phyloP scores from a whole-genome alignment of 1,140 invertebrate species.

The Hycleus phaleratus region DNA sequence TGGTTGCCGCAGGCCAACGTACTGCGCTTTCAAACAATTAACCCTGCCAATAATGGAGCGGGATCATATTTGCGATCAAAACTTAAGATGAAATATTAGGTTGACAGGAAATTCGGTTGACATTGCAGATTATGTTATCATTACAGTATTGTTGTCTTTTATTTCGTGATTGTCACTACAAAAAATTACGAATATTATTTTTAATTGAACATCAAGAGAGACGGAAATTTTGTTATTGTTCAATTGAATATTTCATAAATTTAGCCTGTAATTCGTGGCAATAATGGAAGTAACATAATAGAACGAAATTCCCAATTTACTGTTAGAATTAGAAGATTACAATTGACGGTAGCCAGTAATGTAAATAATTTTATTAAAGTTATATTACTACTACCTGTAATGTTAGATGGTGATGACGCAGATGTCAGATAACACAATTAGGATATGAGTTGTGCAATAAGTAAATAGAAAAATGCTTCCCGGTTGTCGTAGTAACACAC shows the following conservation, averaged over 20 bases:
- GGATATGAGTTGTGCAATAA: constrained; percentile 41
- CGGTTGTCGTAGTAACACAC: constrained; percentile 31
- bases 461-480: constrained; percentile 30
- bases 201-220: too few relatives aligned
- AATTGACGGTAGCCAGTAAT: too few relatives aligned
- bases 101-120: background rate
- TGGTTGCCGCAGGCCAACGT: constrained; percentile 22
- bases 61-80: constrained; percentile 25
- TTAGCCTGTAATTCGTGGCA: too few relatives aligned
- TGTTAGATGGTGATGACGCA: constrained; percentile 30
- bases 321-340: too few relatives aligned
- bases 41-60: constrained; percentile 27
- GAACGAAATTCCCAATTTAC: too few relatives aligned
- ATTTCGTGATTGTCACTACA: too few relatives aligned
- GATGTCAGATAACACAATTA: constrained; percentile 41
- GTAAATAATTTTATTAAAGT: background rate
- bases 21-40: constrained; percentile 30
- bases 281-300: too few relatives aligned
- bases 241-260: too few relatives aligned
- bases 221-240: too few relatives aligned
- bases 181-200: too few relatives aligned
- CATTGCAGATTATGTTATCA: too few relatives aligned
- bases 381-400: constrained; percentile 19
- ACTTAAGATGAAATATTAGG: constrained; percentile 11
- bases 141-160: too few relatives aligned